Evolutionary conservation across 2,888 invertebrate genomes (phyloP), one percentile per base, ranked within the genome.

Genomic region (Heliconius aoede): DNA sequence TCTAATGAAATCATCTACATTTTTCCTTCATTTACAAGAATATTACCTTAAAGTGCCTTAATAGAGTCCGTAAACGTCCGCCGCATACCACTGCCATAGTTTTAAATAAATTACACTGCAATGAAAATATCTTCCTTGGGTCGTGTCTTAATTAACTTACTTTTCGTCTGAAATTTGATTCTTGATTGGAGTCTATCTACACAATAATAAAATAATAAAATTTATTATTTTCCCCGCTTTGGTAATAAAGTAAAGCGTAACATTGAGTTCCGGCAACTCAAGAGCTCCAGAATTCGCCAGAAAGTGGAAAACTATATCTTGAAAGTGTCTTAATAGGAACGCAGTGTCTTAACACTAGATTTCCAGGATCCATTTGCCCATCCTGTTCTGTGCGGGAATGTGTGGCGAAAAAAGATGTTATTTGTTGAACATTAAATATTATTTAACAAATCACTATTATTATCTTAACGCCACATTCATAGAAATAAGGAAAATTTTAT

Each of bases 91-190:
- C 68, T 8, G 8, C 30, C 51, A 51, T 30, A 51, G 68, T n/a
- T 69, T 64, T 69, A 69, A 69, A 69, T 51, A 51, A 55, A 30
- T 51, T 69, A 30, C 64, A 36, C 30, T 55, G 68, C 28, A 51
- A 51, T 51, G 68, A 69, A 30, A 68, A 69, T 55, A n/a, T 13
- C 30, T 69, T 51, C 3, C 15, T 13, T 51, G 30, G 30, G 46
- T 28, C 51, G 11, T n/a, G 7, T 69, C n/a, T 69, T 69, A 69
- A n/a, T 69, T 69, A 51, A 51, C 30, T 51, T 64, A n/a, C n/a
- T 15, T 32, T 7, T 24, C 9, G 11, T 32, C 5, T 24, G 32
- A 24, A 64, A 13, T 64, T 64, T n/a, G 32, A 64, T 64, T 36
- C n/a, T 64, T 64, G 13, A 13, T 18, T 21, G 18, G 18, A 18